phyloP scores from a whole-genome alignment of 2,888 invertebrate species.

The Drosophila prolongata region DNA sequence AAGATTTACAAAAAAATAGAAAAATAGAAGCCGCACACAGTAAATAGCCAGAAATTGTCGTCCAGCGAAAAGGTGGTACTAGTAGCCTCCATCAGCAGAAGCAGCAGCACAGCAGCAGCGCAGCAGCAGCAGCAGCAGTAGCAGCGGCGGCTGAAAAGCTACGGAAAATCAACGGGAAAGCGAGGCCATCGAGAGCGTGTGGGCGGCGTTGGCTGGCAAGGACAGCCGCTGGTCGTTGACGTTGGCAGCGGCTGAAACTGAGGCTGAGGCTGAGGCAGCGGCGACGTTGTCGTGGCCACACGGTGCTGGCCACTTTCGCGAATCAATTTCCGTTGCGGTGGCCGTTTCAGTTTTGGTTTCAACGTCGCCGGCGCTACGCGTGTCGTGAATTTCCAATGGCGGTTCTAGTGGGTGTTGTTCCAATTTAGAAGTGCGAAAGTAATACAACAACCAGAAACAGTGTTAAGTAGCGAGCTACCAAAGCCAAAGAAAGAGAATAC shows the following conservation, averaged over 20 bases:
- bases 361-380: conserved; percentile 75
- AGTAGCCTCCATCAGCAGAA: conserved; percentile 1
- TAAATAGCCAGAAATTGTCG: conserved; percentile 47
- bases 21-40: conserved; percentile 64
- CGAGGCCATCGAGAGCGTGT: conserved; percentile 54
- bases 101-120: neutral
- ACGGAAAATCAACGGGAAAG: conserved; percentile 28
- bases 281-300: conserved; percentile 41
- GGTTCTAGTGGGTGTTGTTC: conserved; percentile 26
- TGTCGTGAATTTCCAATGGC: conserved; percentile 76
- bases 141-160: conserved; percentile 17
- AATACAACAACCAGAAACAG: conserved; percentile 1
- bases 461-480: conserved; percentile 19
- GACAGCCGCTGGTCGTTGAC: conserved; percentile 57
- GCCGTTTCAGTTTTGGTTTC: conserved; percentile 77
- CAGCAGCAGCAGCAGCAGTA: neutral
- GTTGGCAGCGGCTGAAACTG: conserved; percentile 20
- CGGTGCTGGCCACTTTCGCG: conserved; percentile 55
- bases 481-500: conserved; percentile 16
- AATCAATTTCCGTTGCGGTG: conserved; percentile 79
- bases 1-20: conserved; percentile 27
- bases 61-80: conserved; percentile 12
- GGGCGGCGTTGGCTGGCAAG: conserved; percentile 71
- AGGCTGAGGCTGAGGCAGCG: conserved; percentile 35
- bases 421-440: conserved; percentile 19